Base-by-base conservation (phyloP, 2,113 vertebrate genomes). In the Notothenia rossii region DNA sequence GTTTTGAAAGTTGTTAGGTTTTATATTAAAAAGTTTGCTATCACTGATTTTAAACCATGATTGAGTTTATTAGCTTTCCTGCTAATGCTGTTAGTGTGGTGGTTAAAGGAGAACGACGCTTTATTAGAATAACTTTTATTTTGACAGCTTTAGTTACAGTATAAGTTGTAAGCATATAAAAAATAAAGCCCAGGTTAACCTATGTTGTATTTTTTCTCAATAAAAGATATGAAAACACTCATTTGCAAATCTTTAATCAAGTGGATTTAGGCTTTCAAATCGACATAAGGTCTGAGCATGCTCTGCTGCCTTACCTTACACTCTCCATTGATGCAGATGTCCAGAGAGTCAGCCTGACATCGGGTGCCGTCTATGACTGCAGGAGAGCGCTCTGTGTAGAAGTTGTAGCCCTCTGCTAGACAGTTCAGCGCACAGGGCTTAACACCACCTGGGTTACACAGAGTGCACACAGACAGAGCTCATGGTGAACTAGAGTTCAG, bases 271-370 rank as follows among this genome's bases (percentile, higher is more conserved):
- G 17, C 6, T 14, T 43, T 50, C 10, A 29, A 58, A 56, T 11
- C 36, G 3, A 29, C 29, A 29, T 29, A 29, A 29, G 29, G 3
- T 29, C 29, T 29, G 29, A 22, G 1, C 2, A 40, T 43, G 17
- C 9, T 0, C 25, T 18, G 70, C 59, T 59, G 3, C 50, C 77
- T 91, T 92, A 99, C 98, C 97, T 98, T 99, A 95, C 98, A 99
- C 94, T 99, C 98, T 93, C 98, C 98, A 64, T 99, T 99, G 94
- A 99, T 99, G 95, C 98, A 99, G 83, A 99, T 99, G 94, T 99
- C 97, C 93, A 99, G 92, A 25, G 98, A 98, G 92, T 99, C 98
- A 1, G 95, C 95, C 91, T 98, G 97, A 94, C 98, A 99, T 43
- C 96, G 97, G 68, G 98, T 99, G 72, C 98, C 98, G 77, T 99